phyloP scores from a whole-genome alignment of 1,140 invertebrate species.

The Bombus polaris region DNA sequence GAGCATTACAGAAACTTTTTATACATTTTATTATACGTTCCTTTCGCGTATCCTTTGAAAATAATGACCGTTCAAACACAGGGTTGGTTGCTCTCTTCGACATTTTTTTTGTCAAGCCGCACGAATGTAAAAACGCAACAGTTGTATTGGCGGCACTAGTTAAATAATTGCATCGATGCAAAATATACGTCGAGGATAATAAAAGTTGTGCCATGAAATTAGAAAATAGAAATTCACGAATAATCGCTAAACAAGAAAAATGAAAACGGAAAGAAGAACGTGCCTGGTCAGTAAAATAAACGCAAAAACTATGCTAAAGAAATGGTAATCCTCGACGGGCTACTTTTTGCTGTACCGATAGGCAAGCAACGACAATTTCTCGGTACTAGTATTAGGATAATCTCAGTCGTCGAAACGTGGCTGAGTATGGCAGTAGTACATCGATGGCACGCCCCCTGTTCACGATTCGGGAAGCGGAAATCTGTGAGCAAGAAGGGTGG shows the following conservation, averaged over 20 bases:
- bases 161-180: too few relatives aligned
- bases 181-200: too few relatives aligned
- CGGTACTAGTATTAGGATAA: constrained; percentile 70
- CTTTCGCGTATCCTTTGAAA: too few relatives aligned
- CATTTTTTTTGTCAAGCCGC: too few relatives aligned
- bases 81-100: too few relatives aligned
- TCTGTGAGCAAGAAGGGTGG: neutral
- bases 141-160: accelerated
- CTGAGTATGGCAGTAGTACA: neutral
- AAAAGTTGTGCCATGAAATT: too few relatives aligned
- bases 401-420: constrained; percentile 66
- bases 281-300: neutral
- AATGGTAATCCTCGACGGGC: neutral
- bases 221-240: neutral
- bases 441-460: constrained; percentile 1
- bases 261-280: too few relatives aligned
- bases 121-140: too few relatives aligned
- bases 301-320: neutral
- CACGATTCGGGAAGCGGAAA: neutral
- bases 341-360: constrained; percentile 16
- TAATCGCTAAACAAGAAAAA: neutral
- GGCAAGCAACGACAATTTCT: constrained; percentile 56
- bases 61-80: too few relatives aligned
- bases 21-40: too few relatives aligned
- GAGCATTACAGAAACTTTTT: too few relatives aligned